Evolutionary conservation across 2,888 invertebrate genomes (phyloP), one percentile per base, ranked within the genome.

Genomic region (Andrena hattorfiana): DNA sequence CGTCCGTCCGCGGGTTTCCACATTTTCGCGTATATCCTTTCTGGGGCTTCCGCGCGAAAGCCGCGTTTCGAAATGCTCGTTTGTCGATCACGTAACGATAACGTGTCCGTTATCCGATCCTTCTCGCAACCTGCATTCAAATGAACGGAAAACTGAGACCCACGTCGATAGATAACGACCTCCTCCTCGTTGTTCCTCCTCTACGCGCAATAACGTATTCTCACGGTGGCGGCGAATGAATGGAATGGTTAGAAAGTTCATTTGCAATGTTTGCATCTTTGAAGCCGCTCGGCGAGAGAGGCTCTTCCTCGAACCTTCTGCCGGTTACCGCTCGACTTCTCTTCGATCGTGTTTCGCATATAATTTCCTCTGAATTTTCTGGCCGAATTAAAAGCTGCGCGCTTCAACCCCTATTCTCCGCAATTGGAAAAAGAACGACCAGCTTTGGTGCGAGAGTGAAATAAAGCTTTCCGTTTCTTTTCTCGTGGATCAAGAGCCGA

Each of bases 1-100:
- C 8, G 20, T 51, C 51, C 20, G n/a, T 20, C 51, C n/a, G 8
- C 26, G 32, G 20, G 32, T 62, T 62, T 62, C 62, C 62, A 20
- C 42, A 32, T 62, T 75, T 79, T 64, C 68, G 56, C 62, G 73
- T 56, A 77, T 80, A 84, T 78, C 75, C 64, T 62, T 56, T 70
- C 42, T 70, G 69, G 59, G 48, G 59, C 72, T 81, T 77, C 72
- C 81, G 64, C 81, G 79, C 67, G 81, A 85, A 84, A 75, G 67
- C 49, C 49, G 49, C 56, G 69, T 78, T 78, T 85, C 80, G 77
- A 81, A 79, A 83, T 23, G 74, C 69, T 67, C 35, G 73, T 78
- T 62, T 66, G 59, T 72, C 75, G 86, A 87, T 86, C 85, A 83
- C 83, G 85, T 85, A 83, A 82, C 71, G 86, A 86, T 86, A 87